Conservation (phyloP, 2,797 vertebrate species). For the Heterohyrax brucei region DNA sequence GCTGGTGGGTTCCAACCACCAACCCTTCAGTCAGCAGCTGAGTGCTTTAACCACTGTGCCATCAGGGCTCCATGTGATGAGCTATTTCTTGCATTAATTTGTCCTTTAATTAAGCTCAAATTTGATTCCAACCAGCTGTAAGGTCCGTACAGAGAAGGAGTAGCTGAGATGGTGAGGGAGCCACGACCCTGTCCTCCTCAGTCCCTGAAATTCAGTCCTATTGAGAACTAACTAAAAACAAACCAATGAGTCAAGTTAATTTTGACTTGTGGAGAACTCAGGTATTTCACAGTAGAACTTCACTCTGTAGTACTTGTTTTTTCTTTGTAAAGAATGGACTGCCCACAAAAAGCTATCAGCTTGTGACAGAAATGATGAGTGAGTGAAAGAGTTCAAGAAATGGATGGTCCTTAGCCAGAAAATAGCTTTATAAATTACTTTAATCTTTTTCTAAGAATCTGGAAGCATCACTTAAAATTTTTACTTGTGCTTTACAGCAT, state of each 20-base stretch:
- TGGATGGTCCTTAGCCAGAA: slow-evolving; percentile 69
- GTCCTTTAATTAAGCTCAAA: slow-evolving; percentile 31
- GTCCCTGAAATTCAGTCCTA: neutral
- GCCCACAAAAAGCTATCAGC: neutral
- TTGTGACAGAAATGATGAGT: slow-evolving; percentile 38
- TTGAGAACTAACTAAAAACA: too few species aligned
- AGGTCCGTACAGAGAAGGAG: neutral
- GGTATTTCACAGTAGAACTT: too few species aligned
- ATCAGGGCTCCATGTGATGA: too few species aligned
- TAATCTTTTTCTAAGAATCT: slow-evolving; percentile 84
- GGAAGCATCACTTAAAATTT: slow-evolving; percentile 74
- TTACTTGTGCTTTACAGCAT: slow-evolving; percentile 72
- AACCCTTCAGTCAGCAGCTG: too few species aligned
- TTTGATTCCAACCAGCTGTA: neutral
- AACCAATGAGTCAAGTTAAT: too few species aligned
- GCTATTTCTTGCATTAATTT: neutral
- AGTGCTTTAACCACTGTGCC: too few species aligned
- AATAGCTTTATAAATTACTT: slow-evolving; percentile 83
- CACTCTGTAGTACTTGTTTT: neutral
- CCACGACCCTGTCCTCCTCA: too few species aligned
- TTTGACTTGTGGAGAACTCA: too few species aligned
- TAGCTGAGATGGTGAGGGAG: neutral
- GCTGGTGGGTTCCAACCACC: too few species aligned
- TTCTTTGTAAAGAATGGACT: slow-evolving; percentile 28
- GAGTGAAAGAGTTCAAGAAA: slow-evolving; percentile 72